These are phyloP conservation scores for Sarcophaga peregrina DNA, from an alignment of 1,140 invertebrate genomes.

Conservation along the genomic window DNA sequence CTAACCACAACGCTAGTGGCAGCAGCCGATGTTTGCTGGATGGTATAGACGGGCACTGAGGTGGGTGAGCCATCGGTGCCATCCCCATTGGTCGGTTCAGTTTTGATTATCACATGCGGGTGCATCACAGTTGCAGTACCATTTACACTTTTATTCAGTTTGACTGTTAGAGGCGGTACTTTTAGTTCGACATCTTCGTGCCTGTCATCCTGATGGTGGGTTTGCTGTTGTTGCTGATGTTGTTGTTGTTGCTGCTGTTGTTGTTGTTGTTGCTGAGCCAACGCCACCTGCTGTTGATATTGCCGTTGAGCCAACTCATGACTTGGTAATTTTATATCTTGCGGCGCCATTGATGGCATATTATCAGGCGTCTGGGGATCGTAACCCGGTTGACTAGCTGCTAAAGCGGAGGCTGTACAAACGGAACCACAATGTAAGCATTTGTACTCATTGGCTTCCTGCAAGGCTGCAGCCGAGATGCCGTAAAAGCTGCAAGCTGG, in stretches of 20 bases:
- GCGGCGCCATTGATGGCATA: constrained; percentile 60
- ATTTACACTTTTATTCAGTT: constrained; percentile 60
- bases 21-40: constrained; percentile 60
- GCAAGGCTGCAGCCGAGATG: constrained; percentile 55
- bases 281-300: constrained; percentile 51
- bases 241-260: constrained; percentile 34
- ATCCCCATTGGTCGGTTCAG: constrained; percentile 60
- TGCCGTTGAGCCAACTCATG: constrained; percentile 48
- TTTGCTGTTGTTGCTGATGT: constrained; percentile 52
- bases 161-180: constrained; percentile 62
- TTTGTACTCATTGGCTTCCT: constrained; percentile 63
- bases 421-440: constrained; percentile 60
- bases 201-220: constrained; percentile 45
- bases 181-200: constrained; percentile 49
- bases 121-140: constrained; percentile 55
- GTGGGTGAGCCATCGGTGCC: constrained; percentile 45
- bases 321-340: constrained; percentile 60
- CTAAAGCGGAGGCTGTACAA: constrained; percentile 57
- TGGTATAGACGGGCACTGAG: constrained; percentile 62
- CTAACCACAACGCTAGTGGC: constrained; percentile 58
- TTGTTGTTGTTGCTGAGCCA: constrained; percentile 50
- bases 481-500: constrained; percentile 61
- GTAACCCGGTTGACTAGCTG: constrained; percentile 58
- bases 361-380: constrained; percentile 60
- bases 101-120: constrained; percentile 63